These are phyloP conservation scores for Hydrophis major DNA, from an alignment of 2,797 vertebrate species.

Conservation along the genomic window DNA sequence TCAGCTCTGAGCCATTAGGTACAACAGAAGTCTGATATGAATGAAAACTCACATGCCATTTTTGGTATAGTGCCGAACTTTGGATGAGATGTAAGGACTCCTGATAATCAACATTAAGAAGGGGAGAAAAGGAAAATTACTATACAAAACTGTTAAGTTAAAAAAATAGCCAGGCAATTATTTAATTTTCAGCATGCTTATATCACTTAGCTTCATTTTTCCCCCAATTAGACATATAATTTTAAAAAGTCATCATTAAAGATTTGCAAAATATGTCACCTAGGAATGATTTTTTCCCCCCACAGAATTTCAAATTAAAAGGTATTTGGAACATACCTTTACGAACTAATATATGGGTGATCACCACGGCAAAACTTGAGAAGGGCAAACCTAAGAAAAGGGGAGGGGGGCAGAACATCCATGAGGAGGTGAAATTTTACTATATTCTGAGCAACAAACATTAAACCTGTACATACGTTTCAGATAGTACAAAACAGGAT, in stretches of 20 bases:
- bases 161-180: background rate
- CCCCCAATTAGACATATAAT: background rate
- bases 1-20: background rate
- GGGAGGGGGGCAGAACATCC: background rate
- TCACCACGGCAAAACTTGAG: constrained; percentile 73
- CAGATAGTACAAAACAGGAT: no score
- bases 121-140: background rate
- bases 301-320: background rate
- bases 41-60: constrained; percentile 78
- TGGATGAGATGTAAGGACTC: constrained; percentile 73
- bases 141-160: constrained; percentile 7
- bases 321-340: constrained; percentile 72
- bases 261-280: background rate
- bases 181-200: background rate
- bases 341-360: constrained; percentile 76
- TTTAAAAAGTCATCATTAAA: background rate
- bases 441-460: background rate
- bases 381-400: constrained; percentile 75
- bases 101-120: constrained; percentile 61
- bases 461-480: background rate
- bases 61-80: constrained; percentile 78
- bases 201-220: background rate
- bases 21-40: background rate
- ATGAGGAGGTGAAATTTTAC: background rate
- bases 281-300: background rate